phyloP scores from a whole-genome alignment of 1,140 invertebrate species.

The Steinernema feltiae region DNA sequence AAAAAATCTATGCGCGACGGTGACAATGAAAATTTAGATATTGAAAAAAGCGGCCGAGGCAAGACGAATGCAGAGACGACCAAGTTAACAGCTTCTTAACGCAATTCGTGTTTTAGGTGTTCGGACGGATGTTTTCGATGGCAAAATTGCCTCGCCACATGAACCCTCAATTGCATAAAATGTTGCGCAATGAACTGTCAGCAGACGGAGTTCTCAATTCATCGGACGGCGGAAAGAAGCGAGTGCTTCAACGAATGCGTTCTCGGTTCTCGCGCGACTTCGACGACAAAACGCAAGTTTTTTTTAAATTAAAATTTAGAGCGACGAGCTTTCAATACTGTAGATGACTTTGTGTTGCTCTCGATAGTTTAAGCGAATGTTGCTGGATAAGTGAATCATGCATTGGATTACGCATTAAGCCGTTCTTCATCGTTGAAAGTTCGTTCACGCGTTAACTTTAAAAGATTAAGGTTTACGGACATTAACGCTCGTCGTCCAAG shows the following conservation, averaged over 20 bases:
- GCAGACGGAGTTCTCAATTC: constrained; percentile 46
- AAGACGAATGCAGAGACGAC: not conserved
- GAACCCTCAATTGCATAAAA: constrained; percentile 58
- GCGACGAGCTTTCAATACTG: no score
- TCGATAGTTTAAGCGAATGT: no score
- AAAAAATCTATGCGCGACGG: not conserved
- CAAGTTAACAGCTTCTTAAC: no score
- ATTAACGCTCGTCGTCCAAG: constrained; percentile 75
- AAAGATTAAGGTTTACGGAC: constrained; percentile 74
- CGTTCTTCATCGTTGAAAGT: no score
- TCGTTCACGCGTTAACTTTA: constrained; percentile 59
- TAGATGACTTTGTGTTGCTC: no score
- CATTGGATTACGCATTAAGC: no score
- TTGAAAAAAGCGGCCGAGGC: constrained; percentile 16
- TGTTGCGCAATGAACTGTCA: constrained; percentile 56
- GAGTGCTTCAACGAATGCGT: constrained; percentile 38
- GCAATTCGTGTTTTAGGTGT: constrained; percentile 59
- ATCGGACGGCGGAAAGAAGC: constrained; percentile 23
- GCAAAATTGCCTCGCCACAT: constrained; percentile 60
- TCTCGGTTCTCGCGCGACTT: constrained; percentile 41
- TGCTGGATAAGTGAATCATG: no score
- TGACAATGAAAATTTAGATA: not conserved
- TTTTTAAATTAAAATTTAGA: not conserved
- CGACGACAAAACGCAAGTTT: constrained; percentile 25
- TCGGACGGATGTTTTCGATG: constrained; percentile 57